A percentile compares a stretch with the other conserved stretches of the same genome.
These are phyloP conservation scores for Melieria picta DNA, from an alignment of 2,888 invertebrate genomes.

Conservation along the genomic window DNA sequence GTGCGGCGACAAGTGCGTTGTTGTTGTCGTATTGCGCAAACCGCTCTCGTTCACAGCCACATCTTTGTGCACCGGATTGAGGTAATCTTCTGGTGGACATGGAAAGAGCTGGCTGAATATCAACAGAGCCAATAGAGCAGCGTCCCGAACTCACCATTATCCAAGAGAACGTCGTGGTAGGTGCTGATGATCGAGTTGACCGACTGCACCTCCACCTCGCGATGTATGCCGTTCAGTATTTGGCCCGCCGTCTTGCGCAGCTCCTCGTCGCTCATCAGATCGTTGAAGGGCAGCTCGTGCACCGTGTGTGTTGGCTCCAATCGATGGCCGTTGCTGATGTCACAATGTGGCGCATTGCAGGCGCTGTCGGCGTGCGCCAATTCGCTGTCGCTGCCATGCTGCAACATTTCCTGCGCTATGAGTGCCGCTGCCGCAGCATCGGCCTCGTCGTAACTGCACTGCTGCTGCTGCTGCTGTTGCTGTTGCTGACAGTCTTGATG, in stretches of 20 bases:
- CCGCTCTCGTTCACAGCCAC: slow-evolving; percentile 81
- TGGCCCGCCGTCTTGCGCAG: slow-evolving; percentile 71
- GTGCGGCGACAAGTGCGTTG: slow-evolving; percentile 16
- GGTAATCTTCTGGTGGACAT: slow-evolving; percentile 69
- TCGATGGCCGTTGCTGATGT: slow-evolving; percentile 34
- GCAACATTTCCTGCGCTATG: slow-evolving; percentile 14
- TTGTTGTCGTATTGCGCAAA: slow-evolving; percentile 64
- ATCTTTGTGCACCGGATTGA: slow-evolving; percentile 79
- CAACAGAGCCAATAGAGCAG: no score
- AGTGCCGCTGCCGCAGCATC: slow-evolving; percentile 34
- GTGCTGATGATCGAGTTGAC: slow-evolving; percentile 65
- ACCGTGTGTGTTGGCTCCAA: slow-evolving; percentile 10
- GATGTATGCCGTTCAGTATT: slow-evolving; percentile 71
- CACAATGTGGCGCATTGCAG: slow-evolving; percentile 27
- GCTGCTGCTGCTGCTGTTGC: slow-evolving; percentile 51
- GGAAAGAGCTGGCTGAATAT: no score
- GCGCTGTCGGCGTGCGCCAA: slow-evolving; percentile 16
- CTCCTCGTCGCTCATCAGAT: slow-evolving; percentile 62
- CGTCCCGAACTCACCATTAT: slow-evolving; percentile 57
- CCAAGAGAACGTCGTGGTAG: slow-evolving; percentile 63
- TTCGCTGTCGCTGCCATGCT: slow-evolving; percentile 16
- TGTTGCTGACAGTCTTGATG: slow-evolving; percentile 44
- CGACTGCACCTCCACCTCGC: slow-evolving; percentile 72
- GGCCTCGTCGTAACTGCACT: slow-evolving; percentile 32
- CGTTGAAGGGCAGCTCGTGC: slow-evolving; percentile 51